phyloP scores from a whole-genome alignment of 92 coral and sea anemone species.

The Galaxea fascicularis region DNA sequence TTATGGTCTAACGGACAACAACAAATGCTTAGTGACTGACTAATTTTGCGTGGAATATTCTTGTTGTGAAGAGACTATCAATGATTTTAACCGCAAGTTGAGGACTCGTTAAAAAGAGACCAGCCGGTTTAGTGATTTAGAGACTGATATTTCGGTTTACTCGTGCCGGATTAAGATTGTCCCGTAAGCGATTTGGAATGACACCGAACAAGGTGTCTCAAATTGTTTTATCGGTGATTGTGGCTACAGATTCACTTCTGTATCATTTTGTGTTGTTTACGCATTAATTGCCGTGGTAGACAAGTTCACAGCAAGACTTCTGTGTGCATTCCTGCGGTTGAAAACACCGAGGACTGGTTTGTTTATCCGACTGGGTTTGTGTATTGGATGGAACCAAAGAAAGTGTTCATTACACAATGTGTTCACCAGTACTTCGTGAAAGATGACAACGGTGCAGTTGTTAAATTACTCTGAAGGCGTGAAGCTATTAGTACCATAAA shows the following conservation, averaged over 20 bases:
- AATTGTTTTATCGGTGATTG: conserved; percentile 16
- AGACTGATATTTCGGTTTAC: background rate
- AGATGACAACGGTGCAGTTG: conserved; percentile 1
- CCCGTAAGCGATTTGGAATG: conserved; percentile 14
- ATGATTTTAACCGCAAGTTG: background rate
- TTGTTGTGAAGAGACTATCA: background rate
- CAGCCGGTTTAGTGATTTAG: background rate
- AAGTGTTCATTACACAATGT: background rate
- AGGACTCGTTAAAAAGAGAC: background rate
- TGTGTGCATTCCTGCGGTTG: conserved; percentile 6
- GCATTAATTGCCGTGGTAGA: background rate
- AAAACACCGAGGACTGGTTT: background rate
- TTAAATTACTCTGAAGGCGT: background rate
- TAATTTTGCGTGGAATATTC: background rate
- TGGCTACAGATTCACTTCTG: background rate
- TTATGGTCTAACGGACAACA: background rate
- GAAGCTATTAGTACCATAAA: background rate
- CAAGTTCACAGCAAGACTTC: conserved; percentile 8
- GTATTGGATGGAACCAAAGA: background rate
- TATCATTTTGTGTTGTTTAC: background rate
- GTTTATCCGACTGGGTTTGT: background rate
- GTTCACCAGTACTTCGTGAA: background rate
- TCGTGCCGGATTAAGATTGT: background rate
- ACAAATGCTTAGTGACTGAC: background rate
- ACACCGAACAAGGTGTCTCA: conserved; percentile 12